Percentiles rank a stretch among this genome's conserved stretches.
phyloP scores from a whole-genome alignment of 2,113 vertebrate species.

The Toxotes chatareus region DNA sequence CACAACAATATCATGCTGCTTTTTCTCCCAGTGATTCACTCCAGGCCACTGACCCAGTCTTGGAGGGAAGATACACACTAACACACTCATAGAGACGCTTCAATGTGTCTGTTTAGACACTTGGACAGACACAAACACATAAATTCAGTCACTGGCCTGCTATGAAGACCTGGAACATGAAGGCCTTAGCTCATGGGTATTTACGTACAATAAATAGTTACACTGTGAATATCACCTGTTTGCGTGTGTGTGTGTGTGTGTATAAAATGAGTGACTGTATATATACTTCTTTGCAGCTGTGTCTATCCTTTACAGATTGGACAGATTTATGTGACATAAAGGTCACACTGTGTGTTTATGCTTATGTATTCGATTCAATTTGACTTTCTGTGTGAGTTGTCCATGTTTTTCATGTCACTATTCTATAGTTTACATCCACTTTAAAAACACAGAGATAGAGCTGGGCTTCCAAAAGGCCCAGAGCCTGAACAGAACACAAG shows the following conservation, averaged over 20 bases:
- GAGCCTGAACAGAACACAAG: background rate
- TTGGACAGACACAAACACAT: conserved; percentile 18
- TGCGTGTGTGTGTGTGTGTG: too few relatives aligned
- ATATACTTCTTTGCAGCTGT: too few relatives aligned
- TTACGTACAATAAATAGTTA: background rate
- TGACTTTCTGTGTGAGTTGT: background rate
- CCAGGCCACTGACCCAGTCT: conserved; percentile 43
- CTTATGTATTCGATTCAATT: background rate
- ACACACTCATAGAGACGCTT: conserved; percentile 18
- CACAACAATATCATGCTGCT: conserved; percentile 55
- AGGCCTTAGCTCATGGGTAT: background rate
- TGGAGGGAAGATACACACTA: conserved; percentile 33
- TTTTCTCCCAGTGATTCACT: conserved; percentile 36
- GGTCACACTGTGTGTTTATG: too few relatives aligned
- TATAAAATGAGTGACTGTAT: background rate
- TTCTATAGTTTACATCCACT: too few relatives aligned
- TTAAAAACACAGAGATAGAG: background rate
- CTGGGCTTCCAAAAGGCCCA: too few relatives aligned
- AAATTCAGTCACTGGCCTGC: background rate
- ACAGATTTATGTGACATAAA: too few relatives aligned
- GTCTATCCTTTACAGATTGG: too few relatives aligned
- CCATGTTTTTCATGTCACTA: too few relatives aligned
- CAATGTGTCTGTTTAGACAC: conserved; percentile 13
- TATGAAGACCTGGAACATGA: conserved; percentile 8
- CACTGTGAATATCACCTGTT: too few relatives aligned